Percentiles rank a stretch among this genome's conserved stretches.
Conservation (phyloP, 2,888 invertebrate genomes). For the Rambutsinella grinnellia region DNA sequence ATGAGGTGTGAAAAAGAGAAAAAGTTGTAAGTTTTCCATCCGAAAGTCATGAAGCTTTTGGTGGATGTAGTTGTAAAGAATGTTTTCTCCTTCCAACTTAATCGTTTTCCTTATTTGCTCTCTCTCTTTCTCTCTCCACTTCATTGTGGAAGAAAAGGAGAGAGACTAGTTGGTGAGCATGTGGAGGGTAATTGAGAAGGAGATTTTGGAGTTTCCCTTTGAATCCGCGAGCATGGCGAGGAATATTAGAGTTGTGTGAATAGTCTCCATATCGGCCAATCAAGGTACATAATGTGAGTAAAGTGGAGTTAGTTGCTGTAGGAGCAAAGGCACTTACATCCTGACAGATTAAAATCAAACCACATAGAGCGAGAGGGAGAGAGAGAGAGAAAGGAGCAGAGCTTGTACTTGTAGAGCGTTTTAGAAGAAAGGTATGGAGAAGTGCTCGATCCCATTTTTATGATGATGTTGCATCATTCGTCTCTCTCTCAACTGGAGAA, state of each 20-base stretch:
- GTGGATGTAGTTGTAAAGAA: too few species aligned
- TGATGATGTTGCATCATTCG: not conserved
- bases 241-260: constrained; percentile 9
- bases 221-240: constrained; percentile 25
- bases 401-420: constrained; percentile 21
- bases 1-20: too few species aligned
- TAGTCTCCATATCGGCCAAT: constrained; percentile 41
- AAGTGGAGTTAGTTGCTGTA: constrained; percentile 35
- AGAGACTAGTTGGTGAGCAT: too few species aligned
- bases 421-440: too few species aligned
- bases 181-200: constrained; percentile 47
- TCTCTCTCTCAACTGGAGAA: not conserved
- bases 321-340: constrained; percentile 51
- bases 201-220: too few species aligned
- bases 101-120: not conserved
- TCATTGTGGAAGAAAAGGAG: too few species aligned
- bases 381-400: constrained; percentile 50
- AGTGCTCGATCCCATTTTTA: not conserved
- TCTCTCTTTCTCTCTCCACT: constrained; percentile 11
- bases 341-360: constrained; percentile 57
- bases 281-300: constrained; percentile 47
- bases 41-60: too few species aligned
- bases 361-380: too few species aligned
- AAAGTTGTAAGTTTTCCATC: too few species aligned
- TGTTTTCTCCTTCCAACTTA: constrained; percentile 18